Percentiles rank a stretch among this genome's conserved stretches.
Conservation (phyloP, 2,797 vertebrate species). For the Denticeps clupeoides region DNA sequence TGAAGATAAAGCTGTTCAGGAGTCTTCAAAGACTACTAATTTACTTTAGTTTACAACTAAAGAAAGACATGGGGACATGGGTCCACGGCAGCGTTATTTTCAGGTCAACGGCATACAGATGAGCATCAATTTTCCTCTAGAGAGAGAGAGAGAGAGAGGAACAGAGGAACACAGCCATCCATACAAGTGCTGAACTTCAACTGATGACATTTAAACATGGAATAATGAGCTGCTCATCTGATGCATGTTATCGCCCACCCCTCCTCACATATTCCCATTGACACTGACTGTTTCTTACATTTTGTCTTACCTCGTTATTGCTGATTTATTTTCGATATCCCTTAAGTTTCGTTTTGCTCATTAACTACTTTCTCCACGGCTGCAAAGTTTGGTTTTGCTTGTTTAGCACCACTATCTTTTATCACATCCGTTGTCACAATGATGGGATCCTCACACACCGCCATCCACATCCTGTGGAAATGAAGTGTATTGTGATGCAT, state of each 20-base stretch:
- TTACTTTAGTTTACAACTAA: too few species aligned
- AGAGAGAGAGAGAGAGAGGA: background rate
- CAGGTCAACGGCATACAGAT: too few species aligned
- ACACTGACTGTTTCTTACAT: background rate
- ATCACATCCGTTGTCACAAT: background rate
- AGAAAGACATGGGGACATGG: too few species aligned
- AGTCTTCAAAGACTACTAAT: too few species aligned
- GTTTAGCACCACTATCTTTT: background rate
- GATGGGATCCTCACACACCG: background rate
- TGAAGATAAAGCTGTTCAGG: too few species aligned
- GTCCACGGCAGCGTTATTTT: too few species aligned
- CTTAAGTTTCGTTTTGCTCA: background rate
- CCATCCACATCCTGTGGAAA: background rate
- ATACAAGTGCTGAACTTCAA: background rate
- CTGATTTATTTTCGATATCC: too few species aligned
- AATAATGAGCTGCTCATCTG: background rate
- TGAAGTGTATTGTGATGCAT: background rate
- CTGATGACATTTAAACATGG: background rate
- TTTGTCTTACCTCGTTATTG: background rate
- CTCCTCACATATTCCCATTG: background rate
- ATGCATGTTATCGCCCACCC: background rate
- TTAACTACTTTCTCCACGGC: background rate
- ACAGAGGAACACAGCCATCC: background rate
- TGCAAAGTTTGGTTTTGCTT: background rate
- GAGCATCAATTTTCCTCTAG: too few species aligned